Evolutionary conservation across 2,797 vertebrate species (phyloP), one percentile per base, ranked within the genome.

Genomic region (Manis javanica): DNA sequence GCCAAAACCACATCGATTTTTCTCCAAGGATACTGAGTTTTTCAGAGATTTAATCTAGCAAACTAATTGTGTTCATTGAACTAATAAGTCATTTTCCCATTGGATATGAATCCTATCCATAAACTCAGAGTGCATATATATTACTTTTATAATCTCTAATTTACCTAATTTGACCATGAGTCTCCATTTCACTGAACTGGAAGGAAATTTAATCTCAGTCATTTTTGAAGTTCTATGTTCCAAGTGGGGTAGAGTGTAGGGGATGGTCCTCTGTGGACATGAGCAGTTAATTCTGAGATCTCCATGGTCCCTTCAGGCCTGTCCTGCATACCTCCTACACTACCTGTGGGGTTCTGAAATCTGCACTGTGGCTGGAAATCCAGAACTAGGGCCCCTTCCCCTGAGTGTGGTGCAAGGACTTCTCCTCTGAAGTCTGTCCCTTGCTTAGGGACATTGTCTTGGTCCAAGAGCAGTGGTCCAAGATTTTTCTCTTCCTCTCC

Each of bases 401-500:
- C 3, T 72, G 49, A 88, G 8, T 68, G 29, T 77, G 69, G n/a
- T 37, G 4, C 7, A 23, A 18, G 31, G 37, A 12, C 34, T 61
- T 34, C 29, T 23, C n/a, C 49, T 84, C 39, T 83, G 37, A 89
- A 78, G 21, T 59, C 53, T 83, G 75, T 42, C 59, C 42, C 37
- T 87, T 29, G 55, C 3, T 24, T 89, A n/a, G n/a, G 13, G 11
- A 15, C 63, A 42, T 63, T 18, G 15, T 88, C 57, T 71, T 83
- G 9, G 59, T 39, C 75, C 81, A 94, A 92, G n/a, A 51, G 24
- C 9, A 19, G 14, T 34, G 3, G 5, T 49, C 26, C 5, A 61
- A 74, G 16, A 53, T 77, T 69, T 95, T 93, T 94, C 71, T 90
- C 61, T 92, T 74, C 34, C 49, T 85, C 37, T 87, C 37, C 61